These are phyloP conservation scores for Pocillopora verrucosa DNA, from an alignment of 64 coral and sea anemone species.

Conservation along the genomic window DNA sequence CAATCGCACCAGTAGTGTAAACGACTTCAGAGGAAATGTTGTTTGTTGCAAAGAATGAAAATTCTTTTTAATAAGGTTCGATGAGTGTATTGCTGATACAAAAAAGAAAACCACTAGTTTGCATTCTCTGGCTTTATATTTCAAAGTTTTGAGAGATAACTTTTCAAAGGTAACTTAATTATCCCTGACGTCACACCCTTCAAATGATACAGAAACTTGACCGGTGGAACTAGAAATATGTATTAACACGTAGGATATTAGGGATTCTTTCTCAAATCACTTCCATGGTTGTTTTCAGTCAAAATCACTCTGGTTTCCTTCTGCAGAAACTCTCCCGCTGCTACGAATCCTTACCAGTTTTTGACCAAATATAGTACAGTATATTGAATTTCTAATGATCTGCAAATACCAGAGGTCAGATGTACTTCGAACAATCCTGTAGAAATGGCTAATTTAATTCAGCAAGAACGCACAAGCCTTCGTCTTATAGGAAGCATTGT, in stretches of 20 bases:
- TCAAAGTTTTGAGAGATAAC: background rate
- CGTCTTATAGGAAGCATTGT: background rate
- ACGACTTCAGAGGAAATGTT: background rate
- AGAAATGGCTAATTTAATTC: background rate
- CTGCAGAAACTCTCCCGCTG: background rate
- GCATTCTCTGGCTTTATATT: background rate
- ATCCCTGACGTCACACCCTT: background rate
- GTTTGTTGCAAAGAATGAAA: background rate
- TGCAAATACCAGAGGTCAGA: background rate
- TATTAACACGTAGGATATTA: no score
- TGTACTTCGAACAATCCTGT: background rate
- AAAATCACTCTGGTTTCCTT: background rate
- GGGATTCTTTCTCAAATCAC: constrained; percentile 17
- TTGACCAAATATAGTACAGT: no score
- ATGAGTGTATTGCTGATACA: background rate
- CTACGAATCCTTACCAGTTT: background rate
- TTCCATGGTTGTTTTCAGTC: constrained; percentile 21
- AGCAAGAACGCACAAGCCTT: background rate
- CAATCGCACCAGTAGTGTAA: background rate
- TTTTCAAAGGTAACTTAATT: background rate
- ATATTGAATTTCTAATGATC: background rate
- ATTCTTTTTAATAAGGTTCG: background rate
- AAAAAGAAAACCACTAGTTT: background rate
- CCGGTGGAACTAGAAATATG: constrained; percentile 9
- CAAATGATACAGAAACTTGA: background rate